phyloP scores from a whole-genome alignment of 2,888 invertebrate genomes.

The Ennomos erosarius region DNA sequence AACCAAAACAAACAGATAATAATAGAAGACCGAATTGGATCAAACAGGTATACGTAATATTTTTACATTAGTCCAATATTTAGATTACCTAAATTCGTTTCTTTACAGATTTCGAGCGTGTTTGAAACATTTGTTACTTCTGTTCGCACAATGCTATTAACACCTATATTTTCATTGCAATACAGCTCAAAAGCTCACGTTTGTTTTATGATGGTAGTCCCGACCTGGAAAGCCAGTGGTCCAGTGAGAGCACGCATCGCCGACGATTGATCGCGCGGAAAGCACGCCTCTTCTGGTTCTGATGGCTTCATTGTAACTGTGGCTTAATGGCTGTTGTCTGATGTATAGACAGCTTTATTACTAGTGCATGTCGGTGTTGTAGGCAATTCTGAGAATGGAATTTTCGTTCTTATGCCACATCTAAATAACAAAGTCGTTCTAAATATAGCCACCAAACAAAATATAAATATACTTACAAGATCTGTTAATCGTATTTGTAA shows the following conservation, averaged over 20 bases:
- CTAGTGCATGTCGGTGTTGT: slow-evolving; percentile 36
- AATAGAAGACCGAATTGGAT: slow-evolving; percentile 14
- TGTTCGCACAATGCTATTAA: slow-evolving; percentile 3
- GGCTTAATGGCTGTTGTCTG: slow-evolving; percentile 43
- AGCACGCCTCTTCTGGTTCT: slow-evolving; percentile 47
- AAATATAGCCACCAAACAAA: background rate
- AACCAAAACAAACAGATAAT: slow-evolving; percentile 8
- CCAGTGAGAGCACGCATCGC: slow-evolving; percentile 59
- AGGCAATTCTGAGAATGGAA: slow-evolving; percentile 16
- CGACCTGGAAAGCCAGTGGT: slow-evolving; percentile 61
- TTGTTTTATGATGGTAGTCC: slow-evolving; percentile 22
- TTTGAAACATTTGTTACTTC: slow-evolving; percentile 18
- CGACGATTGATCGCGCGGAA: slow-evolving; percentile 62
- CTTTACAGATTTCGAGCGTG: slow-evolving; percentile 17
- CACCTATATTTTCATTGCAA: slow-evolving; percentile 4
- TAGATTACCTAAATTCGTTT: slow-evolving; percentile 27
- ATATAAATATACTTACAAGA: no score
- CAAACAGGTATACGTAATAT: slow-evolving; percentile 10
- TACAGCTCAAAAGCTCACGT: slow-evolving; percentile 15
- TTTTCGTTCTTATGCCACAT: slow-evolving; percentile 5
- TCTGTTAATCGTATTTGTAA: no score
- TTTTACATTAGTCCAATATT: slow-evolving; percentile 21
- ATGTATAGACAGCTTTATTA: slow-evolving; percentile 38
- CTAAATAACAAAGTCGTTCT: background rate
- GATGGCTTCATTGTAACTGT: slow-evolving; percentile 57